These are phyloP conservation scores for Drosophila yooni DNA, from an alignment of 2,888 invertebrate species.

Conservation along the genomic window DNA sequence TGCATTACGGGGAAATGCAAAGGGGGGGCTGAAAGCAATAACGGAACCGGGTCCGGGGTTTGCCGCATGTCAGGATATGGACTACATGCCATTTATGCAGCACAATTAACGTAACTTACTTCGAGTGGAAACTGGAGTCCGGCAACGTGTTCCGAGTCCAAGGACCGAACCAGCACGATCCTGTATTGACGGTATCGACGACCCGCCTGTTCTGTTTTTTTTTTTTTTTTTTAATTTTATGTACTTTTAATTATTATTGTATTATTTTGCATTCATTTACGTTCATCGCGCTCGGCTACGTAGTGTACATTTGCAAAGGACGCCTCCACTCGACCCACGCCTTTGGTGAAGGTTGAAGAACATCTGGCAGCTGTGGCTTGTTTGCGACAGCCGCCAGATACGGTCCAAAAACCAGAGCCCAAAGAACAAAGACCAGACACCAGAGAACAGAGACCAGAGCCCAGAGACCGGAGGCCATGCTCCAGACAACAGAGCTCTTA, in stretches of 20 bases:
- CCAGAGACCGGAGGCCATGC: background rate
- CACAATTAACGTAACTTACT: conserved; percentile 70
- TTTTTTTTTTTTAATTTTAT: conserved; percentile 40
- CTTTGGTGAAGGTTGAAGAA: conserved; percentile 25
- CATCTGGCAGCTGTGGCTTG: conserved; percentile 35
- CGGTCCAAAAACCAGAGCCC: background rate
- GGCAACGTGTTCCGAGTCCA: conserved; percentile 17
- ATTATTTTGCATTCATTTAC: conserved; percentile 79
- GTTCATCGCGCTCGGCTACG: conserved; percentile 37
- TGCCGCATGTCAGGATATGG: conserved; percentile 65
- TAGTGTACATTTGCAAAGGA: conserved; percentile 18
- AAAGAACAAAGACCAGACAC: background rate
- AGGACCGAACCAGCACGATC: conserved; percentile 14
- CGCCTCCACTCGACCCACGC: background rate
- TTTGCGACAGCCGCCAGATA: conserved; percentile 10
- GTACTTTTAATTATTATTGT: conserved; percentile 74
- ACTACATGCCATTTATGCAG: conserved; percentile 75
- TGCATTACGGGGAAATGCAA: conserved; percentile 59
- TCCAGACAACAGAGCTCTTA: conserved; percentile 33
- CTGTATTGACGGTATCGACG: background rate
- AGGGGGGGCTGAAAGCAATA: background rate
- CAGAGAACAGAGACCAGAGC: background rate
- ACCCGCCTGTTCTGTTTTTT: background rate
- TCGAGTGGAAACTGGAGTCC: conserved; percentile 49
- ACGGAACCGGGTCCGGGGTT: conserved; percentile 2